Conservation (phyloP, 2,797 vertebrate genomes). For the Otolemur crassicaudatus region DNA sequence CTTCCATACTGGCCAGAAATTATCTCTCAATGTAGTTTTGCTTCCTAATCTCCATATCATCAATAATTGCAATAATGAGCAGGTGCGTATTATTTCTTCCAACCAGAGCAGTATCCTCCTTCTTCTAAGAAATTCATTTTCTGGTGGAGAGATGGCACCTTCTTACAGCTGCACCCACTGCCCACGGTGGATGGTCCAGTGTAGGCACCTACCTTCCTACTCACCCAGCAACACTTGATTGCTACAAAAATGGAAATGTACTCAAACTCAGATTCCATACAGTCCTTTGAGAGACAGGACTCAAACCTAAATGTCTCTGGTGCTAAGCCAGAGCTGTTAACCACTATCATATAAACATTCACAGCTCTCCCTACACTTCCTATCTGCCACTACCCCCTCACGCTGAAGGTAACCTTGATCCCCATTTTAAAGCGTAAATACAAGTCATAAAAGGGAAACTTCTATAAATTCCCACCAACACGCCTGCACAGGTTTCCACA, state of each 20-base stretch:
- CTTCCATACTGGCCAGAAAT: neutral
- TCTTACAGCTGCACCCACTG: neutral
- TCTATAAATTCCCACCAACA: neutral
- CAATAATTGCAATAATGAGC: neutral
- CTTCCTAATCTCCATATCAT: neutral
- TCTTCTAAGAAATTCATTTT: conserved; percentile 37
- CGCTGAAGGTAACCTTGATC: neutral
- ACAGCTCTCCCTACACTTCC: neutral
- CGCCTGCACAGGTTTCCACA: neutral
- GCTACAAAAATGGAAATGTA: neutral
- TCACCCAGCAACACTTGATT: neutral
- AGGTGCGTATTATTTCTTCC: neutral
- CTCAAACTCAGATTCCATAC: neutral
- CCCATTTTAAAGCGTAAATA: neutral
- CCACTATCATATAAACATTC: neutral
- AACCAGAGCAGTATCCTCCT: neutral
- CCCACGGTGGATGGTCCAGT: neutral
- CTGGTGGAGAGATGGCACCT: neutral
- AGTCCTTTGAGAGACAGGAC: neutral
- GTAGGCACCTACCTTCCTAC: neutral
- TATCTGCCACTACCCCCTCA: neutral
- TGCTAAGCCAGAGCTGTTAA: neutral
- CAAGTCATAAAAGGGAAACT: neutral
- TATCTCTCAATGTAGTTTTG: neutral
- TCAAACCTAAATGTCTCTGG: neutral